Conservation (phyloP, 2,113 vertebrate species). For the Cyprinodon tularosa region DNA sequence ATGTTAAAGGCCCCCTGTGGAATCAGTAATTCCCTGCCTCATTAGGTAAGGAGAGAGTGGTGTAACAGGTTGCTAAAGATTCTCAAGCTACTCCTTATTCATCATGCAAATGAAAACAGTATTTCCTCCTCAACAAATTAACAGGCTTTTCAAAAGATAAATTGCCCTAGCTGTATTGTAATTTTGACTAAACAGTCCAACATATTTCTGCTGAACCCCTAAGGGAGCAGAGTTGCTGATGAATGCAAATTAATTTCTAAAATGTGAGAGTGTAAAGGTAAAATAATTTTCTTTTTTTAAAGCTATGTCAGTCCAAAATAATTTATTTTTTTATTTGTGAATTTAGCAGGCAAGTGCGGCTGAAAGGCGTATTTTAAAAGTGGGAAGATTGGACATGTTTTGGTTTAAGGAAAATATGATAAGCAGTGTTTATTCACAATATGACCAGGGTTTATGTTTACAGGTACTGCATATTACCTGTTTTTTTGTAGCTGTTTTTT, state of each 20-base stretch:
- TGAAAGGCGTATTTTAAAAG: not conserved
- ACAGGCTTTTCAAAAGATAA: conserved; percentile 82
- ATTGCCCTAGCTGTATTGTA: conserved; percentile 80
- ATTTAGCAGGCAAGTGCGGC: conserved; percentile 27
- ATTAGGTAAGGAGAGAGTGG: conserved; percentile 70
- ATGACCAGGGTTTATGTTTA: conserved; percentile 30
- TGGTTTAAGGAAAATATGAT: conserved; percentile 4
- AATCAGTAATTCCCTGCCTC: conserved; percentile 69
- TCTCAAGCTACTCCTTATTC: conserved; percentile 75
- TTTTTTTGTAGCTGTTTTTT: conserved; percentile 20
- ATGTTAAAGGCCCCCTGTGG: conserved; percentile 63
- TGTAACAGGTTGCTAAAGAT: conserved; percentile 73
- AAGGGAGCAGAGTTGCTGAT: conserved; percentile 64
- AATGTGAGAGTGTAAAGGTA: conserved; percentile 60
- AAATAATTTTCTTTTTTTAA: conserved; percentile 42
- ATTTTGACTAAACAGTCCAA: conserved; percentile 79
- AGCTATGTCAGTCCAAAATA: conserved; percentile 35
- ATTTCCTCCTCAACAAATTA: conserved; percentile 80
- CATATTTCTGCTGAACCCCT: conserved; percentile 65
- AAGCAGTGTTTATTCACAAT: conserved; percentile 16
- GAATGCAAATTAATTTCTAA: conserved; percentile 75
- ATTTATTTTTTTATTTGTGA: conserved; percentile 26
- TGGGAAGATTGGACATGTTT: not conserved
- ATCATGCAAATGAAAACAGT: conserved; percentile 80
- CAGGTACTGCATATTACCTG: conserved; percentile 28